Conservation (phyloP, 2,888 invertebrate genomes). For the Nasonovia ribisnigri region DNA sequence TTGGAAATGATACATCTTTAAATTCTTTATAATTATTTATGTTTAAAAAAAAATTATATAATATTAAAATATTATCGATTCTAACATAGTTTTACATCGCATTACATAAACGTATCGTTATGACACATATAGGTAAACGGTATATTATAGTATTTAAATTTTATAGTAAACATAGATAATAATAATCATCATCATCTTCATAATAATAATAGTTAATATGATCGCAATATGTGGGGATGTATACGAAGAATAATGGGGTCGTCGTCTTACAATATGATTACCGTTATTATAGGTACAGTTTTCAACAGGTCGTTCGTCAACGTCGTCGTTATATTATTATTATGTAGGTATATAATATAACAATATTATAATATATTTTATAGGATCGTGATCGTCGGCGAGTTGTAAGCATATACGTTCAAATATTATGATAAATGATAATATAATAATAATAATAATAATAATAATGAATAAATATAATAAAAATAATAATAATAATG, state of each 20-base stretch:
- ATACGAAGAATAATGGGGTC: neutral
- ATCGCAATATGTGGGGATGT: neutral
- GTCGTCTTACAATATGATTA: neutral
- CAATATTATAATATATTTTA: slow-evolving; percentile 5
- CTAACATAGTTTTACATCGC: neutral
- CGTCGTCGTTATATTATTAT: neutral
- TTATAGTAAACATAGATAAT: neutral
- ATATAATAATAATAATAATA: neutral
- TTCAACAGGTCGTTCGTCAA: neutral
- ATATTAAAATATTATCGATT: neutral
- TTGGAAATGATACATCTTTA: slow-evolving; percentile 20
- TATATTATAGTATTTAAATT: neutral
- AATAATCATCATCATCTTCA: neutral
- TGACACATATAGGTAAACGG: neutral
- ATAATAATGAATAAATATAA: slow-evolving; percentile 2
- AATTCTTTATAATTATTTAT: neutral
- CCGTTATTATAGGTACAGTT: neutral
- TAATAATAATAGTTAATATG: neutral
- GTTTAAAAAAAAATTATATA: neutral
- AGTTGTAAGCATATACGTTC: neutral
- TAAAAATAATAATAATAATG: neutral
- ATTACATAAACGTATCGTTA: neutral
- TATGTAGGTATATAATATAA: neutral
- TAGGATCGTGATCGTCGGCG: neutral
- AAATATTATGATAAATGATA: neutral